Base-by-base conservation (phyloP, 1,140 invertebrate genomes). In the Sinonovacula constricta region DNA sequence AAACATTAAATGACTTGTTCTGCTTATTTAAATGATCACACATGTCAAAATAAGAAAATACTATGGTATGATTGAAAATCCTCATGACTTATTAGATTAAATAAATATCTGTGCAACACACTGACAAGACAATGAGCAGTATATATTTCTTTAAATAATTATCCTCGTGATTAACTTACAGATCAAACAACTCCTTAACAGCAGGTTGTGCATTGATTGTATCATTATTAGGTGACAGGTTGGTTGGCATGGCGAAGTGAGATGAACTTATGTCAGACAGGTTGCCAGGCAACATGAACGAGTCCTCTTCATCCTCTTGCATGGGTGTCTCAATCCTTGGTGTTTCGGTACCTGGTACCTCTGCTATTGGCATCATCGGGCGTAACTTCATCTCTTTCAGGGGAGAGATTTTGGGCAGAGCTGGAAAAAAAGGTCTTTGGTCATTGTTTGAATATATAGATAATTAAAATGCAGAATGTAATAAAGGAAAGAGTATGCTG, bases 231-330 rank as follows among this genome's bases (percentile, higher is more conserved):
- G 30, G 3, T 2, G 2, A 14, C 33, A 68, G 24, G 2, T 68
- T 30, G 45, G 26, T 33, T 28, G 14, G 30, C 36, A 54, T 3
- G 24, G 39, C 33, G 31, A 33, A 4, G 54, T 33, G 22, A 68
- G 5, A n/a, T 30, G 49, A 68, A 33, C 39, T 26, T 68, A 39
- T 68, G 24, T 51, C 22, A 30, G 51, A 28, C 10, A 22, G 12
- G 22, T 79, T 72, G 12, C 65, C 71, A 3, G 65, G 34, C 30
- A 79, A 28, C 18, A 72, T 60, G 24, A 71, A 66, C 4, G 69
- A 66, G 30, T 79, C 77, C 24, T 70, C 49, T 36, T 66, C 62
- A 7, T 72, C 69, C 65, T n/a, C n/a, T n/a, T n/a, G n/a, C n/a
- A 57, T 4, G 5, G 3, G 30, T 3, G 30, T 26, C 30, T 45